Evolutionary conservation across 2,113 vertebrate genomes (phyloP), one percentile per base, ranked within the genome.

Genomic region (Cryptoleucopteryx plumbea): DNA sequence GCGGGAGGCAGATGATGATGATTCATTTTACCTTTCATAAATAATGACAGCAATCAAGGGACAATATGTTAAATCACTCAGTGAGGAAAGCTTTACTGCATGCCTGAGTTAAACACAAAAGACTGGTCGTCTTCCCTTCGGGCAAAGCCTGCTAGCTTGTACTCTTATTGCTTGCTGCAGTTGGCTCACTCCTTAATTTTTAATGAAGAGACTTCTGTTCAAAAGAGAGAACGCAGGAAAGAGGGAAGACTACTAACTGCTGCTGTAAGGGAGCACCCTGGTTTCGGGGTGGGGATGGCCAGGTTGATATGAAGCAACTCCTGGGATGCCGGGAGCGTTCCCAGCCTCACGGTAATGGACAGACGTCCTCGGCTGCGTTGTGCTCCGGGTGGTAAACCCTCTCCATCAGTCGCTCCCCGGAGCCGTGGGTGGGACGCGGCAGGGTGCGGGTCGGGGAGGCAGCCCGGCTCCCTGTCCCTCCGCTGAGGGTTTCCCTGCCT

Each of bases 251-350:
- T 6, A 70, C 89, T 79, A 88, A 90, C 78, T 78, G 94, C 68
- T 83, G 74, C 86, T 86, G 87, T 93, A 81, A 94, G 96, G 94
- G 95, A 95, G 95, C 93, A 84, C 93, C 83, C 87, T 86, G 48
- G 61, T 91, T 93, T 94, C 38, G 81, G 97, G 94, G 92, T 86
- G 78, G 91, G 96, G 83, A 88, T 83, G 95, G 65, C 85, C 94
- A 90, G 86, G 72, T 73, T 63, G 89, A 93, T 88, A 52, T 43
- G 87, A 66, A 90, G 97, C 96, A 38, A 18, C 56, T 26, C 40
- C 40, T 40, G 40, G 92, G 94, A 47, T 40, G 72, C 6, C 5
- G 48, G 88, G 80, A 94, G 59, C 87, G 38, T 93, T 79, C 70
- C 42, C 65, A n/a, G 96, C 91, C 48, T 65, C 59, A 47, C 13